Evolutionary conservation across 2,113 vertebrate genomes (phyloP).

Genomic region (Sturnira hondurensis): DNA sequence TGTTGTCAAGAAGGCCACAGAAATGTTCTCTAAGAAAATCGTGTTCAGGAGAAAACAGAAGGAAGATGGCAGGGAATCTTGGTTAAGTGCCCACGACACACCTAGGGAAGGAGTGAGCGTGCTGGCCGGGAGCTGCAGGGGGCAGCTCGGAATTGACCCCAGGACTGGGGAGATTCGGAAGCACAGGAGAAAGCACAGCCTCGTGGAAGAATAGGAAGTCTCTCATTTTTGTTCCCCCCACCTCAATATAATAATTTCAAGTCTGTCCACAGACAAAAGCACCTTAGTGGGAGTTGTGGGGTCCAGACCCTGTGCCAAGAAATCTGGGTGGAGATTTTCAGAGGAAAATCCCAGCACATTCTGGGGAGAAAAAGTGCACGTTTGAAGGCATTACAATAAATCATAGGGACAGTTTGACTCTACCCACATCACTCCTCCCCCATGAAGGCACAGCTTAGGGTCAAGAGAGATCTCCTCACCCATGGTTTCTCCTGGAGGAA

Average conservation of each 20-base stretch:
- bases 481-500: background rate
- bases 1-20: background rate
- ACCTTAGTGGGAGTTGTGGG: background rate
- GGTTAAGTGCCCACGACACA: no score
- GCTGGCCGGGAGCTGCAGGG: background rate
- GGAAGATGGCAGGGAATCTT: background rate
- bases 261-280: background rate
- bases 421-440: background rate
- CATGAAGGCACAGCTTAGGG: background rate
- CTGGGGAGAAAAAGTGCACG: background rate
- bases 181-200: background rate
- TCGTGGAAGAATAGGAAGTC: background rate
- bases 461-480: background rate
- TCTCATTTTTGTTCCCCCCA: background rate
- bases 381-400: no score
- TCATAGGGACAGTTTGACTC: background rate
- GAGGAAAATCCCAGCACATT: background rate
- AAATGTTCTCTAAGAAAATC: background rate
- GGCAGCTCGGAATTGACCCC: background rate
- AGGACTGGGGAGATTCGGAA: background rate
- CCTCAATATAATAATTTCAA: background rate
- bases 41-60: background rate
- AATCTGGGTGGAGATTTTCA: background rate
- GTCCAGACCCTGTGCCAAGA: background rate
- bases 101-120: background rate